Evolutionary conservation across 2,797 vertebrate genomes (phyloP).

Genomic region (Erpetoichthys calabaricus): DNA sequence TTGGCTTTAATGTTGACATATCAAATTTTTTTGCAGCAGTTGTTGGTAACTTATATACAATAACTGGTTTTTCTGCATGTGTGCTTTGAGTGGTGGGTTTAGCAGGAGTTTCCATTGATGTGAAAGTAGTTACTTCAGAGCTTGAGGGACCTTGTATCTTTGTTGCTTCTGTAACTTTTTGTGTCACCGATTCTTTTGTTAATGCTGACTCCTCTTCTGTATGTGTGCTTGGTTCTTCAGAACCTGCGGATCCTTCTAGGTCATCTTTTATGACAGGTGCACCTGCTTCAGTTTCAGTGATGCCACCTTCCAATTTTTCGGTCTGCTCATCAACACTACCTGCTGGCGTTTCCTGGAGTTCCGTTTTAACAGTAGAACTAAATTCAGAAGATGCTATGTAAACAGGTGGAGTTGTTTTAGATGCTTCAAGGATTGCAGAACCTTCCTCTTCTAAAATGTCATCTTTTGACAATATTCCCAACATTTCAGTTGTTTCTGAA

Average conservation of each 20-base stretch:
- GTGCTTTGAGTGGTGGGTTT: slow-evolving; percentile 1
- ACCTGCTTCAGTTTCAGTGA: background rate
- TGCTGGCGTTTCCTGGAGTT: background rate
- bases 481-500: background rate
- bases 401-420: background rate
- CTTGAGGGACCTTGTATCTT: background rate
- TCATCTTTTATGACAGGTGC: background rate
- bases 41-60: slow-evolving; percentile 39
- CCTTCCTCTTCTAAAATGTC: background rate
- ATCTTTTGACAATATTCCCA: background rate
- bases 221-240: slow-evolving; percentile 3
- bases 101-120: background rate
- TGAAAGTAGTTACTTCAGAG: background rate
- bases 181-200: background rate
- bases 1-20: background rate
- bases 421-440: background rate
- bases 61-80: slow-evolving; percentile 20
- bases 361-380: background rate
- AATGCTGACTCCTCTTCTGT: background rate
- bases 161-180: too few relatives aligned
- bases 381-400: too few relatives aligned
- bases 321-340: background rate
- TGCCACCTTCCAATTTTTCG: background rate
- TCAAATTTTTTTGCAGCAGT: slow-evolving; percentile 4
- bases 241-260: background rate